These are phyloP conservation scores for Solenodon paradoxus DNA, from an alignment of 2,113 vertebrate species.

Conservation along the genomic window DNA sequence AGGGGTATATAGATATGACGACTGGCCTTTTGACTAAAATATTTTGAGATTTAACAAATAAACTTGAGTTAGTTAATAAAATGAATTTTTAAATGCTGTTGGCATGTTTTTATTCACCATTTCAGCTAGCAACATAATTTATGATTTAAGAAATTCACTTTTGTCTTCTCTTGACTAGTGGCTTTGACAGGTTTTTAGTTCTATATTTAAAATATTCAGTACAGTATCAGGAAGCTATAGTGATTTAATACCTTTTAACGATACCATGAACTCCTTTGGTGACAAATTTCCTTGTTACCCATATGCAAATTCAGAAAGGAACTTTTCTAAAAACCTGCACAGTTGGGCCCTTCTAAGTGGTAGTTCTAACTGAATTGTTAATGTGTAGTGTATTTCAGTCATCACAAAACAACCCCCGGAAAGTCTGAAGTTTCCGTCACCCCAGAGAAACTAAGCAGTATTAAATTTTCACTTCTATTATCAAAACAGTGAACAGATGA, in stretches of 20 bases:
- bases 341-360: background rate
- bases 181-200: background rate
- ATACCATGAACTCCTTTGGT: background rate
- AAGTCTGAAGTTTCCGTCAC: background rate
- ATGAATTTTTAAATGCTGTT: background rate
- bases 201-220: background rate
- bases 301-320: background rate
- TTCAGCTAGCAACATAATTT: background rate
- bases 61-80: background rate
- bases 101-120: background rate
- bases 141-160: background rate
- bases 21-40: background rate
- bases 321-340: background rate
- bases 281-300: constrained; percentile 1
- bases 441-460: background rate
- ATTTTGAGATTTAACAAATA: constrained; percentile 16
- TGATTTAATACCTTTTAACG: background rate
- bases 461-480: constrained; percentile 35
- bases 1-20: background rate
- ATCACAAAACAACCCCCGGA: background rate
- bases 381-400: background rate
- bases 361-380: background rate
- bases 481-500: constrained; percentile 33
- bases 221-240: background rate
- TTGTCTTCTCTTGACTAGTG: background rate